A percentile compares a stretch with the other conserved stretches of the same genome.
phyloP scores from a whole-genome alignment of 2,888 invertebrate species.

The Sericinus montela region DNA sequence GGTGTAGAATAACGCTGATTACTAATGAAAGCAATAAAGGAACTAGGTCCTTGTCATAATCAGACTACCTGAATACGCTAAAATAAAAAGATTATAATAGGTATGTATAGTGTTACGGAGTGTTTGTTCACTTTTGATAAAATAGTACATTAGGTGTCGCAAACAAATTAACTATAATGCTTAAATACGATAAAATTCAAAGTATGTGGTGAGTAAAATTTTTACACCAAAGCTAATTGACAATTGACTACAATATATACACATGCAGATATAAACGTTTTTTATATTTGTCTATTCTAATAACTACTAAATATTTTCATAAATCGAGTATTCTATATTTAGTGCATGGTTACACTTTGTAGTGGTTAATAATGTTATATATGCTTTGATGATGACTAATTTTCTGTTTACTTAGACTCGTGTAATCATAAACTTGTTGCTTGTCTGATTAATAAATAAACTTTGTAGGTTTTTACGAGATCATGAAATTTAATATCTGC shows the following conservation, averaged over 20 bases:
- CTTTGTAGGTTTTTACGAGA: slow-evolving; percentile 43
- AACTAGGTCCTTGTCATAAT: neutral
- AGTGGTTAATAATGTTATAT: slow-evolving; percentile 36
- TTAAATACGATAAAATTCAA: slow-evolving; percentile 21
- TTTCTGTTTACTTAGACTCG: slow-evolving; percentile 40
- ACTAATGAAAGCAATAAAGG: slow-evolving; percentile 13
- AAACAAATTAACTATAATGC: slow-evolving; percentile 11
- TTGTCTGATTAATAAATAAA: slow-evolving; percentile 37
- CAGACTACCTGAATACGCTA: slow-evolving; percentile 9
- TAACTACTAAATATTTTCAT: slow-evolving; percentile 39
- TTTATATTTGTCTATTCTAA: slow-evolving; percentile 36
- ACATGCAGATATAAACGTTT: slow-evolving; percentile 30
- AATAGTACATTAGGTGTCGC: slow-evolving; percentile 5
- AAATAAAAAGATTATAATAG: slow-evolving; percentile 12
- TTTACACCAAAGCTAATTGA: slow-evolving; percentile 27
- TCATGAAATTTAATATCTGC: slow-evolving; percentile 34
- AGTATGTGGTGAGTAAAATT: slow-evolving; percentile 16
- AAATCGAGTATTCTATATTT: slow-evolving; percentile 38
- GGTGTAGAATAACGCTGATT: neutral
- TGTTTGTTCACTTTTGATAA: slow-evolving; percentile 14
- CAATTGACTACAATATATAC: slow-evolving; percentile 13
- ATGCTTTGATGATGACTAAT: slow-evolving; percentile 54
- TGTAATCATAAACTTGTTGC: slow-evolving; percentile 45
- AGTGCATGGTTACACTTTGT: slow-evolving; percentile 43
- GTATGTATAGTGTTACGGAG: slow-evolving; percentile 15